These are phyloP conservation scores for Mechanitis messenoides DNA, from an alignment of 2,888 invertebrate species.

Conservation along the genomic window DNA sequence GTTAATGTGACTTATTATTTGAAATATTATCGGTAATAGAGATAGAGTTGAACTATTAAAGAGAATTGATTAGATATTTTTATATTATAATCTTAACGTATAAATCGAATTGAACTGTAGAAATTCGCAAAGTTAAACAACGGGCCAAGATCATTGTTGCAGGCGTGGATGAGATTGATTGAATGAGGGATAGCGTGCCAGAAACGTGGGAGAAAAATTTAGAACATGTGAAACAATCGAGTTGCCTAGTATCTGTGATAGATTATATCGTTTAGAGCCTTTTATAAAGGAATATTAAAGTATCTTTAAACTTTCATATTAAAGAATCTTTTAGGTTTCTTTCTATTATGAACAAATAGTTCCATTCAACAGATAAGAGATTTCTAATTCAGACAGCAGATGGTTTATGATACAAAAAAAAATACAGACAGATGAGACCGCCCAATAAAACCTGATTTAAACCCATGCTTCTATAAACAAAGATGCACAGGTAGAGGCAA, in stretches of 20 bases:
- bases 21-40: too few species aligned
- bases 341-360: too few species aligned
- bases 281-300: background rate
- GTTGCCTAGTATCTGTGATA: background rate
- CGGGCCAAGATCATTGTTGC: constrained; percentile 46
- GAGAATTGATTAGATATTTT: too few species aligned
- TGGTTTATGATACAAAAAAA: too few species aligned
- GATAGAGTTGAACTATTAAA: too few species aligned
- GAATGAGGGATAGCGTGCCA: constrained; percentile 42
- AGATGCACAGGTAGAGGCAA: constrained; percentile 8
- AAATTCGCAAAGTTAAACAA: constrained; percentile 45
- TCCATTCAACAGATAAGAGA: too few species aligned
- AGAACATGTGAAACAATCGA: constrained; percentile 59
- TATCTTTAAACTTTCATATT: background rate
- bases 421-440: too few species aligned
- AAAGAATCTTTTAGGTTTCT: too few species aligned
- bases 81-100: background rate
- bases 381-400: too few species aligned
- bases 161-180: constrained; percentile 51
- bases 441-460: too few species aligned
- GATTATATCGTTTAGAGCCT: background rate
- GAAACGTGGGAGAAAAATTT: constrained; percentile 63
- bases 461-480: background rate
- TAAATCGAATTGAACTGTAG: constrained; percentile 36
- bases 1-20: too few species aligned